These are phyloP conservation scores for Aramus guarauna DNA, from an alignment of 2,113 vertebrate genomes.

Conservation along the genomic window DNA sequence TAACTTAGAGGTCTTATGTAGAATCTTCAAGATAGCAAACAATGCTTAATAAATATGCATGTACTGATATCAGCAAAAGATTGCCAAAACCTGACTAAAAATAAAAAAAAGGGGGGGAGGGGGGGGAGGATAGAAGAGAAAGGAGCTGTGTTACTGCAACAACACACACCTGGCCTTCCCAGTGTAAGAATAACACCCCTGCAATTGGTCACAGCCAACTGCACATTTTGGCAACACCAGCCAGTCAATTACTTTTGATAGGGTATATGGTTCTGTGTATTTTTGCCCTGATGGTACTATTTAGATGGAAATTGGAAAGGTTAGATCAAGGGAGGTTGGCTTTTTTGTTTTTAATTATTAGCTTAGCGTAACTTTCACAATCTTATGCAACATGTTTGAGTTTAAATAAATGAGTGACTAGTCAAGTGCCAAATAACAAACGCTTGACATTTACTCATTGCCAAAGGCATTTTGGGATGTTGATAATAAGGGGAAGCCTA, in stretches of 20 bases:
- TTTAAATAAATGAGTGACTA: slow-evolving; percentile 15
- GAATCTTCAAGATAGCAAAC: background rate
- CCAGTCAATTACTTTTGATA: rapidly evolving
- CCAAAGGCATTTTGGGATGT: slow-evolving; percentile 3
- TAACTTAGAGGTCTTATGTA: background rate
- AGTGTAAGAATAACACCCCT: background rate
- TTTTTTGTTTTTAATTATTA: background rate
- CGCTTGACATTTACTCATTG: slow-evolving; percentile 24
- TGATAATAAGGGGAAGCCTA: background rate
- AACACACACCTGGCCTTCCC: background rate
- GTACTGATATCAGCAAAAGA: background rate
- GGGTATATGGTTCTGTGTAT: rapidly evolving
- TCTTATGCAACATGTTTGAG: background rate
- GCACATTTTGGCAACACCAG: background rate
- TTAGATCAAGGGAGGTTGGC: rapidly evolving
- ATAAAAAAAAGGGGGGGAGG: background rate
- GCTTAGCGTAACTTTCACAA: background rate
- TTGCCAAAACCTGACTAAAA: background rate
- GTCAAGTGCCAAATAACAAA: slow-evolving; percentile 28
- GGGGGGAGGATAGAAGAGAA: background rate
- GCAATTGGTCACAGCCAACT: background rate
- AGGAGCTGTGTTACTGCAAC: background rate
- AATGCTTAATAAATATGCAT: background rate
- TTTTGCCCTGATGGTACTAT: background rate
- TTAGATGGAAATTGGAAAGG: background rate